Conservation (phyloP, 2,888 invertebrate species). For the Drosophila sordidula region DNA sequence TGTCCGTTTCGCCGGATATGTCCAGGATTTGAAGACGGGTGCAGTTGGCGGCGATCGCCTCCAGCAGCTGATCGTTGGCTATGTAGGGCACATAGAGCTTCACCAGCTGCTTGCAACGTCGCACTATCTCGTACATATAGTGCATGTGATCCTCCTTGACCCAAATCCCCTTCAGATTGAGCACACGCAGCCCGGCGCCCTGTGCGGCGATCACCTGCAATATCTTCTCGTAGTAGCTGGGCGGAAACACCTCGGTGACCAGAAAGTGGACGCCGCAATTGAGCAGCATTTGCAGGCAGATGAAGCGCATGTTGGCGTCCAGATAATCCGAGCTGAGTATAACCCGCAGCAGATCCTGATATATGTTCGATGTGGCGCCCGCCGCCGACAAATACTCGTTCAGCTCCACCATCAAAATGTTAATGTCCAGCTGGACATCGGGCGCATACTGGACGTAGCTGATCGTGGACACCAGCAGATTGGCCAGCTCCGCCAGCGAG, state of each 20-base stretch:
- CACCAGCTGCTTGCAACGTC: conserved; percentile 87
- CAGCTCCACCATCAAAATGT: conserved; percentile 87
- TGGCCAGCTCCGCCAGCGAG: conserved; percentile 87
- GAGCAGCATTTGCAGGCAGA: conserved; percentile 88
- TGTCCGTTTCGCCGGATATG: conserved; percentile 90
- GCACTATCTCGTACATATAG: conserved; percentile 87
- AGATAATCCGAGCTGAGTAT: conserved; percentile 89
- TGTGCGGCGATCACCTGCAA: conserved; percentile 88
- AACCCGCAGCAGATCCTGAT: conserved; percentile 89
- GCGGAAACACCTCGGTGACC: conserved; percentile 89
- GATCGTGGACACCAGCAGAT: conserved; percentile 87
- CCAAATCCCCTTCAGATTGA: conserved; percentile 91
- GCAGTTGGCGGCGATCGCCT: conserved; percentile 87
- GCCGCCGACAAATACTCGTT: conserved; percentile 87
- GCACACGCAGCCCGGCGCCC: conserved; percentile 88
- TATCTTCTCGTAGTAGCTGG: conserved; percentile 89
- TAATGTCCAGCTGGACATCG: conserved; percentile 87
- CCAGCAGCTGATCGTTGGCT: conserved; percentile 89
- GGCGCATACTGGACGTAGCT: conserved; percentile 86
- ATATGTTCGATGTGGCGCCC: conserved; percentile 89
- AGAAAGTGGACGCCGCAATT: conserved; percentile 89
- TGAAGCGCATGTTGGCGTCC: conserved; percentile 89
- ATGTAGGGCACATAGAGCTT: conserved; percentile 89
- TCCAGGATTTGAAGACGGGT: conserved; percentile 87
- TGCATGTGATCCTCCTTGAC: conserved; percentile 89